Evolutionary conservation across 2,888 invertebrate species (phyloP).

Genomic region (Oscheius onirici): DNA sequence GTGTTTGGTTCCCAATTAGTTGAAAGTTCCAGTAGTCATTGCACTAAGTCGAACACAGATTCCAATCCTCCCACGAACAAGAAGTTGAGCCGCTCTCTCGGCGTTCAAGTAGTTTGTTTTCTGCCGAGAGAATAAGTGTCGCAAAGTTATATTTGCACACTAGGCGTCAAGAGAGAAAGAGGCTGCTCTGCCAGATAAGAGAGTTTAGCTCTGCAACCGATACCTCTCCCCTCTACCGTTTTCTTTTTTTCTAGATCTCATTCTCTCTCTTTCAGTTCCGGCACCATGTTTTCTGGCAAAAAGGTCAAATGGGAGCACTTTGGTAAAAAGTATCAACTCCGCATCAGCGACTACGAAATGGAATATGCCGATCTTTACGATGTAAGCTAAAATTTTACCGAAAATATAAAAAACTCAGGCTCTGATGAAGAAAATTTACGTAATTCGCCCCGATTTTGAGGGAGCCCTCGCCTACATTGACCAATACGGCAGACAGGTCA

Average conservation of each 20-base stretch:
- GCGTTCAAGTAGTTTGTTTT: slow-evolving; percentile 23
- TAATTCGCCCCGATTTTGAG: slow-evolving; percentile 64
- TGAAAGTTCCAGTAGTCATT: not conserved
- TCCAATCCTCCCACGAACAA: slow-evolving; percentile 3
- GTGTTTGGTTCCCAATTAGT: slow-evolving; percentile 1
- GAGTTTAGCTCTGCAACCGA: slow-evolving; percentile 1
- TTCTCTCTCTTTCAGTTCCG: slow-evolving; percentile 52
- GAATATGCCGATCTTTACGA: slow-evolving; percentile 65
- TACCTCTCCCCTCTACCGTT: not conserved
- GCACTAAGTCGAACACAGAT: not conserved
- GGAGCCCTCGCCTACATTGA: slow-evolving; percentile 69
- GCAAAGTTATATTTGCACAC: slow-evolving; percentile 23
- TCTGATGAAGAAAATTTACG: slow-evolving; percentile 63
- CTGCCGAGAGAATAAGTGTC: slow-evolving; percentile 24
- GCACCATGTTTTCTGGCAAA: slow-evolving; percentile 62
- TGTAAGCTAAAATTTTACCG: slow-evolving; percentile 41
- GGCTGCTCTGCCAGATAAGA: slow-evolving; percentile 19
- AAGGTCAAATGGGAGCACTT: slow-evolving; percentile 69
- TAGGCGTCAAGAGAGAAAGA: slow-evolving; percentile 10
- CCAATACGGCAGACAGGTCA: slow-evolving; percentile 63
- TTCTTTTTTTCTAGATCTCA: not conserved
- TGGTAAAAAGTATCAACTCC: slow-evolving; percentile 64
- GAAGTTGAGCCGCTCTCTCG: slow-evolving; percentile 17
- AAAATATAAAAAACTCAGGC: slow-evolving; percentile 47
- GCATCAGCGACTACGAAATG: slow-evolving; percentile 66